Percentiles rank a stretch among this genome's conserved stretches.
phyloP scores from a whole-genome alignment of 2,797 vertebrate genomes.

The Novumbra hubbsi region DNA sequence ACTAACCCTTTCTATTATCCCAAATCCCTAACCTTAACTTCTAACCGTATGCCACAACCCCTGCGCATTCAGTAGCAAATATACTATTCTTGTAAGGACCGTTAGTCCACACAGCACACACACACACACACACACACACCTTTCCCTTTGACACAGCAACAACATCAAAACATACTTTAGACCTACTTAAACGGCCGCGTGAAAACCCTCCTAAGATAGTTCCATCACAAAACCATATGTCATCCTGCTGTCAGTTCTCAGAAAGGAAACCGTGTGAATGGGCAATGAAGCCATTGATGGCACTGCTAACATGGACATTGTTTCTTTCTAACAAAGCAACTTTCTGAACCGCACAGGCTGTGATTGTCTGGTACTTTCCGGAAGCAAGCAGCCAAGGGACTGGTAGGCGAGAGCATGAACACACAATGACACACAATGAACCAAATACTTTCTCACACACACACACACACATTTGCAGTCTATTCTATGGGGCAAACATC shows the following conservation, averaged over 20 bases:
- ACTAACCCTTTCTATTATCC: no score
- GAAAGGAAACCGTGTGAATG: conserved; percentile 6
- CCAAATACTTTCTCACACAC: conserved; percentile 41
- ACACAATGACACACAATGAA: conserved; percentile 48
- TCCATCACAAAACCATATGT: not conserved
- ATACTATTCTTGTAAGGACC: no score
- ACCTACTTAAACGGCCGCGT: not conserved
- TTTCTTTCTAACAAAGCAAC: conserved; percentile 58
- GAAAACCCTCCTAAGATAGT: not conserved
- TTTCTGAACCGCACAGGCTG: conserved; percentile 53
- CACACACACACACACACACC: conserved; percentile 1
- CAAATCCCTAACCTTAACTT: no score
- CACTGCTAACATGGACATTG: conserved; percentile 50
- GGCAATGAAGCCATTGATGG: conserved; percentile 15
- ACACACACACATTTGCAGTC: conserved; percentile 6
- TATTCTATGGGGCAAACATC: no score
- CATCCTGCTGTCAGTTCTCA: conserved; percentile 30
- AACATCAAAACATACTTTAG: not conserved
- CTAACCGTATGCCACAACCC: not conserved
- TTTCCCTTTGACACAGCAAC: not conserved
- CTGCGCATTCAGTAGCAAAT: no score
- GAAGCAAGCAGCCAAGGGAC: conserved; percentile 28
- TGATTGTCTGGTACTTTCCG: conserved; percentile 56
- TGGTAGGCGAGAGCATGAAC: conserved; percentile 37
- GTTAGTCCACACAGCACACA: not conserved